Base-by-base conservation (phyloP, 2,797 vertebrate species). In the Argentina silus region DNA sequence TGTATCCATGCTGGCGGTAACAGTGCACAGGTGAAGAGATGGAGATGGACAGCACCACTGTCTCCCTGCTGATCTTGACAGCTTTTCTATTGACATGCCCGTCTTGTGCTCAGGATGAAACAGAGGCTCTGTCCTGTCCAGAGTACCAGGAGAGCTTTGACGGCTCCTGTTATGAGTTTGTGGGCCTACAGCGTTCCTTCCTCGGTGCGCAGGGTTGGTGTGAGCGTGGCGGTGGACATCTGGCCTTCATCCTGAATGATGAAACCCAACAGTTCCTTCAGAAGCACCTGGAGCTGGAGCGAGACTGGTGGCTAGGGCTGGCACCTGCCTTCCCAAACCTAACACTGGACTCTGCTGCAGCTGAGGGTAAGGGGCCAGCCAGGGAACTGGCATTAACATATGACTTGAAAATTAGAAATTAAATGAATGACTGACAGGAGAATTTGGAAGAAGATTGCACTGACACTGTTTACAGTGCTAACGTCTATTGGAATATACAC, bases 241-340 rank as follows among this genome's bases (percentile, higher is more conserved):
- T 99, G 6, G 92, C 92, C 68, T 99, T 98, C 63, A 93, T 98
- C 76, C 89, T 88, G 42, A 95, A 95, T 0, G 93, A 96, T 75
- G 95, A 94, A 82, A 96, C 85, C 0, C 97, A 98, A 83, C 90
- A 91, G 76, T 98, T 99, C 86, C 91, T 99, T 67, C 93, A 95
- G 87, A 91, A 86, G 47, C 90, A 96, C 79, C 86, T 97, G 79
- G 81, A 92, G 0, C 88, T 90, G 0, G 93, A 93, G 71, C 90
- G 86, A 70, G 93, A 96, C 85, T 97, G 96, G 96, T 99, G 97
- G 97, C 93, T 98, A 0, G 97, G 97, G 11, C 82, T 98, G 70
- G 93, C 84, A 7, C 93, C 94, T 23, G 89, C 91, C 1, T 88
- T 89, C 50, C 81, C 88, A 17, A 94, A 91, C 83, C 91, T 90